Conservation (phyloP, 2,113 vertebrate genomes). For the Motacilla alba region DNA sequence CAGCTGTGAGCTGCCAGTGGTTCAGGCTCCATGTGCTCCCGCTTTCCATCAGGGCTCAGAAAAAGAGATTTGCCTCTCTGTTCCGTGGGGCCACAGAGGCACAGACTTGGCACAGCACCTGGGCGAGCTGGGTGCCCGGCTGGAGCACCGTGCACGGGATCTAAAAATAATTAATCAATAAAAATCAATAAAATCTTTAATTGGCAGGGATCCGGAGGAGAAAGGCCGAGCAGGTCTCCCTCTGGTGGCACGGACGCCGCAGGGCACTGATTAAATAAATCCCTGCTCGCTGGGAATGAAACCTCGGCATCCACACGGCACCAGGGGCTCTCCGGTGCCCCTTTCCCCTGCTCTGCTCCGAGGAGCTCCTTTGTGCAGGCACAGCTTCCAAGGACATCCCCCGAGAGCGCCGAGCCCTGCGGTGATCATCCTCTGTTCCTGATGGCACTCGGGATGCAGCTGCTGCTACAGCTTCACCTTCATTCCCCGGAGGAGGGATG, state of each 20-base stretch:
- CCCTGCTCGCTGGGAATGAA: background rate
- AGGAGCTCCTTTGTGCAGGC: background rate
- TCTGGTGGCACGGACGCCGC: background rate
- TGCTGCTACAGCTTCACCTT: background rate
- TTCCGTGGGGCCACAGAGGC: background rate
- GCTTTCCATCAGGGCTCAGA: background rate
- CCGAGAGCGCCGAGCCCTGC: accelerated
- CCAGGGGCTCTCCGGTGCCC: background rate
- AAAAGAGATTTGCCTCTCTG: background rate
- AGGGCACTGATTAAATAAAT: background rate
- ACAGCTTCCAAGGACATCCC: background rate
- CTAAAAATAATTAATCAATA: background rate
- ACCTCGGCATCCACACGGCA: accelerated
- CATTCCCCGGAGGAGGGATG: accelerated
- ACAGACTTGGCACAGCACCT: accelerated
- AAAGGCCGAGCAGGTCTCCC: background rate
- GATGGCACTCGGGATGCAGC: accelerated
- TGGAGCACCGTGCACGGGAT: accelerated
- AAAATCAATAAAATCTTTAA: background rate
- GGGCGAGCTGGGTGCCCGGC: background rate
- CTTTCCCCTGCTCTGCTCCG: background rate
- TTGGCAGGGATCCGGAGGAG: accelerated
- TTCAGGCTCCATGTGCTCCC: accelerated
- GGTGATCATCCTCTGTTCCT: accelerated
- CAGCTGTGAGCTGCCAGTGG: background rate